Evolutionary conservation across 2,888 invertebrate genomes (phyloP), one percentile per base, ranked within the genome.

Genomic region (Apeira syringaria): DNA sequence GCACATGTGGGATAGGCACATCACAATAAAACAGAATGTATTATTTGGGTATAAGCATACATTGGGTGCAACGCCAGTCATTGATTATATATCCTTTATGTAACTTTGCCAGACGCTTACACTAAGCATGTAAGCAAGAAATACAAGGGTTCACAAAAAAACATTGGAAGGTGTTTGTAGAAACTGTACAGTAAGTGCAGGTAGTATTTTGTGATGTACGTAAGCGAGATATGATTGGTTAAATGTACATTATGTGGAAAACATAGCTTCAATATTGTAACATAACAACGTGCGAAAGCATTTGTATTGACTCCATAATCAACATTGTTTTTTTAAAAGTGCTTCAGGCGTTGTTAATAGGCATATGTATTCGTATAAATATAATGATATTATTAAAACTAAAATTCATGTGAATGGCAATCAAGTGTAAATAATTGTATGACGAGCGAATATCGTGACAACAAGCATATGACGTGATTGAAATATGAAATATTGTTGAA

Each of bases 391-490:
- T 20, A 20, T 17, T 9, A 3, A 4, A 22, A 8, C 3, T 9
- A 2, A 15, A 9, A 13, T 22, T 31, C 11, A 22, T 7, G 25
- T 22, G 17, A 32, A 33, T 42, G 38, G 29, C 26, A 45, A 42
- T 42, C 28, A 18, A 39, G 9, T 11, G 22, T 10, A 25, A n/a
- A 7, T 26, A 24, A 11, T 5, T 24, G 15, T 1, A 39, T 44
- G 41, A 31, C 15, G 38, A 42, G 33, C 32, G 12, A 32, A 39
- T 31, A 24, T 30, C 50, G 45, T 49, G 47, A 34, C 39, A 39
- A 49, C 53, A 67, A 65, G 68, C 68, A 48, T 17, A 36, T 53
- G 63, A 59, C 39, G 31, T 45, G 30, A 51, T 48, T 37, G 31
- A 40, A 40, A 47, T 25, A 45, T 54, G 53, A 54, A 35, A 27